Evolutionary conservation across 2,797 vertebrate species (phyloP), one percentile per base, ranked within the genome.

Genomic region (Merluccius polli): DNA sequence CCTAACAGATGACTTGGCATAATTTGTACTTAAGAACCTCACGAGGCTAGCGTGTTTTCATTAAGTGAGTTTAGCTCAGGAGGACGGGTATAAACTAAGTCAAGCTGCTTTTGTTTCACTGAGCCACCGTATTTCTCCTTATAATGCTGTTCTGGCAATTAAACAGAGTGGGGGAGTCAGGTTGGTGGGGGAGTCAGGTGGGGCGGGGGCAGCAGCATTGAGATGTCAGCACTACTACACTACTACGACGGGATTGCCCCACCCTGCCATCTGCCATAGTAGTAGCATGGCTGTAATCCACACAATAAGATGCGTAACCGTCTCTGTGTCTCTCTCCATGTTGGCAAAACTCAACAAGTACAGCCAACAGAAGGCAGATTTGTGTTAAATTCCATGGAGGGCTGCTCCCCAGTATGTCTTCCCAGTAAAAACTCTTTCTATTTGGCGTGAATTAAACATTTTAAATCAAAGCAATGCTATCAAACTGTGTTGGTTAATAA

Each of bases 181-280:
- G 80, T 83, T 71, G 72, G n/a, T 81, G 81, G 74, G 83, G 81
- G 77, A 78, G 30, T 83, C 83, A 83, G 80, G 78, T 71, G 77
- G 79, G 75, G 75, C 71, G 74, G 30, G 24, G 70, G 78, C 78
- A 81, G 71, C 76, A 82, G 86, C 87, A 85, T 73, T 85, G 87
- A 89, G 84, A 84, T 75, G 92, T 93, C 92, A 93, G 92, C 89
- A 86, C 83, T 84, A 80, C 52, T 63, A 27, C 48, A 6, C 48
- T 83, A 80, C 59, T 65, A 27, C 80, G 74, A 79, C 77, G 85
- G 90, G 95, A 95, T 96, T 93, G 93, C 84, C 90, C 72, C 52
- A 75, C 86, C 89, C 91, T 83, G 83, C 95, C 95, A 96, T 95
- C 95, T 96, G 95, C 91, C 91, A 83, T 88, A 41, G 31, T 3